phyloP scores from a whole-genome alignment of 2,888 invertebrate genomes.

The Xylophagus ater region DNA sequence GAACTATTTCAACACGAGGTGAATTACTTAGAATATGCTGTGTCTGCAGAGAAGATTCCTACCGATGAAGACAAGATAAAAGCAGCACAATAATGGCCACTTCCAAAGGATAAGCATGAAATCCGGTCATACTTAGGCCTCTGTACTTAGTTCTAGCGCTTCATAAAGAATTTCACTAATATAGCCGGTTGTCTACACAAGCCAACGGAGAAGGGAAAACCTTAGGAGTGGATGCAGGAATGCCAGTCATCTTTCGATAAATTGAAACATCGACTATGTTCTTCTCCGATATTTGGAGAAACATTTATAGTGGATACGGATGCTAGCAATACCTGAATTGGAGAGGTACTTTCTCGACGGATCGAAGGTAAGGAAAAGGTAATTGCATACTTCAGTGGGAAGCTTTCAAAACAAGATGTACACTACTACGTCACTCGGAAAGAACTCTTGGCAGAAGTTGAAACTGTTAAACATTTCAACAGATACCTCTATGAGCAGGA shows the following conservation, averaged over 20 bases:
- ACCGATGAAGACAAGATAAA: slow-evolving; percentile 4
- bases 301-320: too few relatives aligned
- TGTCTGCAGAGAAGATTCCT: neutral
- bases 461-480: too few relatives aligned
- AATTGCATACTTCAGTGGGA: too few relatives aligned
- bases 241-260: neutral
- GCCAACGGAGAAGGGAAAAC: slow-evolving; percentile 12
- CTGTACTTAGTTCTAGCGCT: slow-evolving; percentile 1
- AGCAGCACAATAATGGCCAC: slow-evolving; percentile 1
- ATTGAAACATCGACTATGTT: too few relatives aligned
- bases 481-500: too few relatives aligned
- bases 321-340: too few relatives aligned
- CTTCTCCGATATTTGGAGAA: too few relatives aligned
- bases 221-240: neutral
- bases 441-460: too few relatives aligned
- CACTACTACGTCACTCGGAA: too few relatives aligned
- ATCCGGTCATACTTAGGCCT: slow-evolving; percentile 2
- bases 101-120: slow-evolving; percentile 1
- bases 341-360: too few relatives aligned
- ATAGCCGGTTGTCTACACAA: slow-evolving; percentile 1
- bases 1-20: neutral
- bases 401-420: too few relatives aligned
- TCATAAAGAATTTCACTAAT: slow-evolving; percentile 4
- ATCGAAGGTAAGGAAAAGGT: too few relatives aligned
- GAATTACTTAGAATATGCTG: slow-evolving; percentile 2